These are phyloP conservation scores for Melanophora roralis DNA, from an alignment of 2,888 invertebrate species.

Conservation along the genomic window DNA sequence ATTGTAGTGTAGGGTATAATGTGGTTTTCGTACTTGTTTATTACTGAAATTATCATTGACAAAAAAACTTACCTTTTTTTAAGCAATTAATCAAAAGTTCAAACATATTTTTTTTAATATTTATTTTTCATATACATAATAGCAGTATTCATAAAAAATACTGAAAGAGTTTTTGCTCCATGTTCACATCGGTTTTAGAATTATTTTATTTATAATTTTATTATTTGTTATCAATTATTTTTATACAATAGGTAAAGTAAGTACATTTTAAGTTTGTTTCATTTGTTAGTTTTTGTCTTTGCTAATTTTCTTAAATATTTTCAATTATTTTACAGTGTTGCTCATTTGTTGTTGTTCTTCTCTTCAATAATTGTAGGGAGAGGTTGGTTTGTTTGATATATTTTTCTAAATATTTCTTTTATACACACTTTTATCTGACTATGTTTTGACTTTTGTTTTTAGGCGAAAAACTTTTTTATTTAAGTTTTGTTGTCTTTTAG, in stretches of 20 bases:
- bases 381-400: conserved; percentile 10
- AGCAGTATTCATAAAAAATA: conserved; percentile 76
- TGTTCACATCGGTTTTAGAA: conserved; percentile 73
- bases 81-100: conserved; percentile 36
- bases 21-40: too few relatives aligned
- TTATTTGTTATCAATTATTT: conserved; percentile 44
- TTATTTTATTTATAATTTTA: conserved; percentile 54
- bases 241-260: conserved; percentile 62
- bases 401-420: conserved; percentile 35
- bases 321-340: conserved; percentile 64
- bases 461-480: conserved; percentile 41
- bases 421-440: conserved; percentile 51
- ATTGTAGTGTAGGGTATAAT: too few relatives aligned
- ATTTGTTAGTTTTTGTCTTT: conserved; percentile 59
- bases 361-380: conserved; percentile 43
- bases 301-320: conserved; percentile 60
- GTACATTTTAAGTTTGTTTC: conserved; percentile 59
- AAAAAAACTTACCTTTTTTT: too few relatives aligned
- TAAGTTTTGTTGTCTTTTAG: too few relatives aligned
- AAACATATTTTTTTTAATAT: conserved; percentile 67
- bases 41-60: too few relatives aligned
- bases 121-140: conserved; percentile 73
- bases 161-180: conserved; percentile 76
- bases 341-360: conserved; percentile 44
- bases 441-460: conserved; percentile 51